A percentile compares a stretch with the other conserved stretches of the same genome.
Conservation (phyloP, 2,113 vertebrate species). For the Gavialis gangeticus region DNA sequence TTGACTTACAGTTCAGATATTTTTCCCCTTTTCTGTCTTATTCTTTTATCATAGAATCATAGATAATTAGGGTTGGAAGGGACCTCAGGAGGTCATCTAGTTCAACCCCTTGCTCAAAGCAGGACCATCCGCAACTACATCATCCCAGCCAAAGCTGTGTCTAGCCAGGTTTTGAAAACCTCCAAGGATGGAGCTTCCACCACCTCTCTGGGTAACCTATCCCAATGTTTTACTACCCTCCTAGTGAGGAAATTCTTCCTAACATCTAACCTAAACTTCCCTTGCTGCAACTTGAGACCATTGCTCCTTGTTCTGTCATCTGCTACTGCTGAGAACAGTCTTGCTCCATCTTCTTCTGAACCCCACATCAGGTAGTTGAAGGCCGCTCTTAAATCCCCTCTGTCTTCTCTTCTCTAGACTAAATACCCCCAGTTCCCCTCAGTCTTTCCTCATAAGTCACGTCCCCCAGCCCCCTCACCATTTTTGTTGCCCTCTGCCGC, state of each 20-base stretch:
- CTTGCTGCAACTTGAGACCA: not conserved
- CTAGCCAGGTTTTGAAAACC: not conserved
- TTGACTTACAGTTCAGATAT: not conserved
- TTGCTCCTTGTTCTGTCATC: not conserved
- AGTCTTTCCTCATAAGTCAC: accelerated
- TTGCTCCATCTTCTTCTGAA: too few species aligned
- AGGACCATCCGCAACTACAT: too few species aligned
- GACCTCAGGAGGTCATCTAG: too few species aligned
- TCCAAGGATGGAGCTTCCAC: not conserved
- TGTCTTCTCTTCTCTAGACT: not conserved
- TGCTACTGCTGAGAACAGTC: not conserved
- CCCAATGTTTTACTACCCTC: not conserved
- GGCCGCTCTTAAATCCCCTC: not conserved
- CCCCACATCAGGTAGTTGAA: too few species aligned
- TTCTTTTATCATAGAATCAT: not conserved
- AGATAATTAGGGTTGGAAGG: too few species aligned
- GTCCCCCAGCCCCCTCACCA: accelerated
- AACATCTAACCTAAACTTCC: not conserved
- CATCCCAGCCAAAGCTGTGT: too few species aligned
- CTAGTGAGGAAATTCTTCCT: too few species aligned
- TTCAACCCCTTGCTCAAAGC: too few species aligned
- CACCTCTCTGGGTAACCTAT: accelerated
- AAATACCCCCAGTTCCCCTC: not conserved
- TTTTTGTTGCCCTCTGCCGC: not conserved
- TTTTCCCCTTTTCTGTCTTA: not conserved